Percentiles rank a stretch among this genome's conserved stretches.
phyloP scores from a whole-genome alignment of 2,888 invertebrate genomes.

The Netelia inedita region DNA sequence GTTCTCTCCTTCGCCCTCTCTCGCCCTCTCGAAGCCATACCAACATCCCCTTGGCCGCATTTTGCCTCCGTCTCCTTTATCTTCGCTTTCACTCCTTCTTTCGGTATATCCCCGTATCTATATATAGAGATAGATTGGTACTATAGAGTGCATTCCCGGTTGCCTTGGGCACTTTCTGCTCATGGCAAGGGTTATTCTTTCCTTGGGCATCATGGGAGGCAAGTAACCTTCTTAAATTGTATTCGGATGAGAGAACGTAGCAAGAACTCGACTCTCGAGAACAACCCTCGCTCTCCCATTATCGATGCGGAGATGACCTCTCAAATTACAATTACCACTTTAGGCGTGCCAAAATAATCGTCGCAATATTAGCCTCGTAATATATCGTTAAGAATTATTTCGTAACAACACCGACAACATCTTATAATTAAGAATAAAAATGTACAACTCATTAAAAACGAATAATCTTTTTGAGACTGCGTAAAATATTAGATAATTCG shows the following conservation, averaged over 20 bases:
- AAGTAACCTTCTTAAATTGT: constrained; percentile 36
- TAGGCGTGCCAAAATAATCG: constrained; percentile 29
- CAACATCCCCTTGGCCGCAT: constrained; percentile 50
- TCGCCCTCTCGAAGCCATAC: constrained; percentile 29
- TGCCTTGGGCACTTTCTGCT: constrained; percentile 59
- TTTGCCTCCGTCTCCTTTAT: constrained; percentile 60
- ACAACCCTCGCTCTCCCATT: not conserved
- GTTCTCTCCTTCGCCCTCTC: constrained; percentile 37
- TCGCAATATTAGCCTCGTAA: constrained; percentile 58
- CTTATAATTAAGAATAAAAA: too few species aligned
- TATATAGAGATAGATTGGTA: constrained; percentile 7
- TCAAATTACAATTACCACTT: constrained; percentile 44
- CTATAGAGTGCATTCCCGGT: constrained; percentile 24
- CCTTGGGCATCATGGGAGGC: constrained; percentile 4
- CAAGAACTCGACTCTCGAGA: constrained; percentile 21
- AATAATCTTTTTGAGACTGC: too few species aligned
- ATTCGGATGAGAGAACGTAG: constrained; percentile 6
- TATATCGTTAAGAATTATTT: constrained; percentile 28
- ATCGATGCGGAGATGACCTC: constrained; percentile 19
- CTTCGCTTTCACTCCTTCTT: constrained; percentile 51
- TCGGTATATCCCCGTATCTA: constrained; percentile 29
- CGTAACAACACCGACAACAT: too few species aligned
- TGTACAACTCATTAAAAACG: too few species aligned
- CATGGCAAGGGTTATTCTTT: constrained; percentile 71
- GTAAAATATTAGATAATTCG: too few species aligned